Conservation (phyloP, 2,797 vertebrate genomes). For the Notolabrus celidotus region DNA sequence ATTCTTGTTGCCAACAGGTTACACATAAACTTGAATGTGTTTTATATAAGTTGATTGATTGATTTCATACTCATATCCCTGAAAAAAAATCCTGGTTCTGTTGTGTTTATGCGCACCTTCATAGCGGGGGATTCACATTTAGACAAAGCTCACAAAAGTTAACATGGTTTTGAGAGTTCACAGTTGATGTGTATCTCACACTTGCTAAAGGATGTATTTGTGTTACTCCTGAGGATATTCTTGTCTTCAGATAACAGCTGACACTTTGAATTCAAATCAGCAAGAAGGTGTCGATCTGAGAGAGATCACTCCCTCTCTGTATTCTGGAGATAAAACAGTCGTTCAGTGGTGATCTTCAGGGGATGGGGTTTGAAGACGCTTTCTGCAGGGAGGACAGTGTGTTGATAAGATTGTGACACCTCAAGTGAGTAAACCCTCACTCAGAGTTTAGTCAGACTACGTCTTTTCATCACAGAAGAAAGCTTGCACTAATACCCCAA, state of each 20-base stretch:
- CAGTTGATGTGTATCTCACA: slow-evolving; percentile 39
- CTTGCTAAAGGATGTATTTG: not conserved
- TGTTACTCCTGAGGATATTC: not conserved
- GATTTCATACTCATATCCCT: too few species aligned
- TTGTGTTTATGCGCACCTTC: too few species aligned
- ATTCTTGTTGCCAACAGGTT: too few species aligned
- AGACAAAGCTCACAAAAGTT: not conserved
- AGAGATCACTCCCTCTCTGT: not conserved
- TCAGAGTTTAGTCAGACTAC: slow-evolving; percentile 9
- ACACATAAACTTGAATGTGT: too few species aligned
- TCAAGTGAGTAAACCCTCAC: slow-evolving; percentile 39
- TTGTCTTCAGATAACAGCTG: not conserved
- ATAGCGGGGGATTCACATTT: not conserved
- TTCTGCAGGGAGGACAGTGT: slow-evolving; percentile 19
- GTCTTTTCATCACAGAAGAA: slow-evolving; percentile 3
- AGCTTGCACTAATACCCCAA: not conserved
- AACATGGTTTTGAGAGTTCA: not conserved
- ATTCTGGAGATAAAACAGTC: slow-evolving; percentile 25
- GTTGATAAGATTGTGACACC: slow-evolving; percentile 32
- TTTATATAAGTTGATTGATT: too few species aligned
- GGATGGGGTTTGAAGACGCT: not conserved
- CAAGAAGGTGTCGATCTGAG: slow-evolving; percentile 19
- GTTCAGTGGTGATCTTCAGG: slow-evolving; percentile 21
- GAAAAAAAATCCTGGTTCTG: too few species aligned
- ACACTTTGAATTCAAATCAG: slow-evolving; percentile 40